Conservation (phyloP, 1,140 invertebrate genomes). For the Papilio machaon region DNA sequence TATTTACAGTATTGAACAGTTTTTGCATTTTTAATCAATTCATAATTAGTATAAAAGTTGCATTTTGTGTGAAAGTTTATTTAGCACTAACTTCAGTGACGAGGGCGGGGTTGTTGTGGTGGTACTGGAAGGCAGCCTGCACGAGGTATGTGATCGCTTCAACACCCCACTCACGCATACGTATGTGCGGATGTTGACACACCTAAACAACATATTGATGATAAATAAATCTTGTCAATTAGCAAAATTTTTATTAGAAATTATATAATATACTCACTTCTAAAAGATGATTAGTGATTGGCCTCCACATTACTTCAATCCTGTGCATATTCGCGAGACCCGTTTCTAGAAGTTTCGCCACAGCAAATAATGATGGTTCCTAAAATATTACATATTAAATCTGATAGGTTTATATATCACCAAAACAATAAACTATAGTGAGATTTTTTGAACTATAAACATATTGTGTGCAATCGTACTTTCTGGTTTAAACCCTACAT, state of each 20-base stretch:
- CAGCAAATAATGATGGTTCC: conserved; percentile 98
- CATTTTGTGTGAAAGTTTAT: background rate
- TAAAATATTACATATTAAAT: conserved; percentile 64
- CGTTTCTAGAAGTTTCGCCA: conserved; percentile 98
- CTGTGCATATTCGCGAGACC: conserved; percentile 96
- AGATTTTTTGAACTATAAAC: no score
- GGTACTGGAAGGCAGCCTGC: conserved; percentile 94
- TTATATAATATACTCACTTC: conserved; percentile 83
- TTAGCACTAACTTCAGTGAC: conserved; percentile 88
- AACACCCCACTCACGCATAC: conserved; percentile 98
- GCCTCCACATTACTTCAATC: conserved; percentile 97
- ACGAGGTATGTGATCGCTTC: conserved; percentile 98
- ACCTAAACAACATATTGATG: conserved; percentile 73
- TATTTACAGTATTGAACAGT: no score
- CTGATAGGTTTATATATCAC: background rate
- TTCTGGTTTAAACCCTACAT: background rate
- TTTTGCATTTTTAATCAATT: no score
- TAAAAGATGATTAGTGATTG: conserved; percentile 97
- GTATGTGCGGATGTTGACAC: conserved; percentile 96
- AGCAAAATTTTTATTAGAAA: no score
- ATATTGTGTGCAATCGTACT: background rate
- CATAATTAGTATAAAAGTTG: background rate
- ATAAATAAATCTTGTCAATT: background rate
- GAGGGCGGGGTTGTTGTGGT: conserved; percentile 91
- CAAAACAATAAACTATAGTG: background rate